Conservation (phyloP, 2,888 invertebrate genomes). For the Epistrophella euchroma region DNA sequence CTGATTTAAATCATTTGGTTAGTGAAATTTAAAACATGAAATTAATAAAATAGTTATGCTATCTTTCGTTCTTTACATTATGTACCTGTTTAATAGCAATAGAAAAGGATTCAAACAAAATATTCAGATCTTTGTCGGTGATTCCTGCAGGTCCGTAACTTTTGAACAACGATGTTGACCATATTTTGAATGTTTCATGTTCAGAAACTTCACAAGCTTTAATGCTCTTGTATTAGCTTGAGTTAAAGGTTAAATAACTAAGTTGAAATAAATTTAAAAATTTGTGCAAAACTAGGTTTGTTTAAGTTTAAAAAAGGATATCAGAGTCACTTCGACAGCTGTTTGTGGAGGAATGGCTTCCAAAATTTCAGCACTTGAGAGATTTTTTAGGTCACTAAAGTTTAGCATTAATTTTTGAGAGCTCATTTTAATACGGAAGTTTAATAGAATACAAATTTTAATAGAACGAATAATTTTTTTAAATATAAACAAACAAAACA, state of each 20-base stretch:
- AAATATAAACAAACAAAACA: background rate
- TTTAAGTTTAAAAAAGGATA: constrained; percentile 55
- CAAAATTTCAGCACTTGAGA: background rate
- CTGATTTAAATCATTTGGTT: background rate
- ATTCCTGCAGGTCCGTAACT: constrained; percentile 42
- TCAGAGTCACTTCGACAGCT: constrained; percentile 48
- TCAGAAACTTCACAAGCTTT: constrained; percentile 16
- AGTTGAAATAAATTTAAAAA: background rate
- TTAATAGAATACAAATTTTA: background rate
- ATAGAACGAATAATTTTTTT: background rate
- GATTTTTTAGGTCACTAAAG: constrained; percentile 20
- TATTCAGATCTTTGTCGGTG: constrained; percentile 5
- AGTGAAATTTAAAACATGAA: background rate
- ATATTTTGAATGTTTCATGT: constrained; percentile 41
- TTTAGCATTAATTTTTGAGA: constrained; percentile 20
- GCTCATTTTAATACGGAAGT: constrained; percentile 20
- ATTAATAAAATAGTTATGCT: background rate
- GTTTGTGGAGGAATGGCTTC: constrained; percentile 10
- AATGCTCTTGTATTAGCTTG: constrained; percentile 28
- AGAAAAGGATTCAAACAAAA: constrained; percentile 35
- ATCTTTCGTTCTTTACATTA: background rate
- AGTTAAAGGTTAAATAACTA: constrained; percentile 51
- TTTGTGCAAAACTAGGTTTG: background rate
- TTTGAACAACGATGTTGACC: constrained; percentile 45
- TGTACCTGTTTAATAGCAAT: constrained; percentile 17